Percentiles rank a stretch among this genome's conserved stretches.
These are phyloP conservation scores for Erebia ligea DNA, from an alignment of 2,888 invertebrate species.

Conservation along the genomic window DNA sequence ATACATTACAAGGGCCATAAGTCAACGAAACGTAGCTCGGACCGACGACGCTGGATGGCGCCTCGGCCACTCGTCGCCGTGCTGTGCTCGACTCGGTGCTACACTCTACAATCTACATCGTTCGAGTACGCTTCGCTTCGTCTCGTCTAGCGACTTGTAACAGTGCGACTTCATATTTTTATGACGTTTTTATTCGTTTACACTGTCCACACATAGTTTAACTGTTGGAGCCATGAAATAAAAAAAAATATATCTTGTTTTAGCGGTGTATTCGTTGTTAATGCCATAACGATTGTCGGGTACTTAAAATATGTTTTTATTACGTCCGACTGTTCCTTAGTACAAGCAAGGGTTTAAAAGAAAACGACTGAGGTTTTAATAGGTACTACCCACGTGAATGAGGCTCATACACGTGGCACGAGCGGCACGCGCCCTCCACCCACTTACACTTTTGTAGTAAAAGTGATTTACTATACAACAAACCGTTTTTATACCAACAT, in stretches of 20 bases:
- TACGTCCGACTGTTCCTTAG: slow-evolving; percentile 36
- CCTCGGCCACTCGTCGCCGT: slow-evolving; percentile 52
- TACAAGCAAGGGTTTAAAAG: slow-evolving; percentile 19
- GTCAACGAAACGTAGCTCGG: slow-evolving; percentile 72
- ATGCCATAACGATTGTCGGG: slow-evolving; percentile 29
- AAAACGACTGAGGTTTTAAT: slow-evolving; percentile 15
- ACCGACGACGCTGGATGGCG: slow-evolving; percentile 45
- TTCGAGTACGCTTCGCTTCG: slow-evolving; percentile 49
- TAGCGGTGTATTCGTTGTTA: slow-evolving; percentile 44
- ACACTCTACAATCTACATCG: slow-evolving; percentile 55
- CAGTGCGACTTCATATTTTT: slow-evolving; percentile 74
- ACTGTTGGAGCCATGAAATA: slow-evolving; percentile 63
- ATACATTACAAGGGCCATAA: slow-evolving; percentile 77
- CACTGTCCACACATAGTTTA: slow-evolving; percentile 71
- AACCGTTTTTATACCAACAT: no score
- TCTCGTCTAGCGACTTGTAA: slow-evolving; percentile 66
- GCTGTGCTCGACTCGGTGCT: slow-evolving; percentile 46
- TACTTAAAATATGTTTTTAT: slow-evolving; percentile 37
- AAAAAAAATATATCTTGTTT: slow-evolving; percentile 48
- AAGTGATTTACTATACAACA: slow-evolving; percentile 33
- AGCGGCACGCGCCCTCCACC: slow-evolving; percentile 51
- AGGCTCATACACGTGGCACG: slow-evolving; percentile 33
- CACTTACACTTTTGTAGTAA: slow-evolving; percentile 41
- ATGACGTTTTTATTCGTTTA: slow-evolving; percentile 62
- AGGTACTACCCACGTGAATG: slow-evolving; percentile 29